These are phyloP conservation scores for Bruchidius siliquastri DNA, from an alignment of 2,888 invertebrate genomes.

Conservation along the genomic window DNA sequence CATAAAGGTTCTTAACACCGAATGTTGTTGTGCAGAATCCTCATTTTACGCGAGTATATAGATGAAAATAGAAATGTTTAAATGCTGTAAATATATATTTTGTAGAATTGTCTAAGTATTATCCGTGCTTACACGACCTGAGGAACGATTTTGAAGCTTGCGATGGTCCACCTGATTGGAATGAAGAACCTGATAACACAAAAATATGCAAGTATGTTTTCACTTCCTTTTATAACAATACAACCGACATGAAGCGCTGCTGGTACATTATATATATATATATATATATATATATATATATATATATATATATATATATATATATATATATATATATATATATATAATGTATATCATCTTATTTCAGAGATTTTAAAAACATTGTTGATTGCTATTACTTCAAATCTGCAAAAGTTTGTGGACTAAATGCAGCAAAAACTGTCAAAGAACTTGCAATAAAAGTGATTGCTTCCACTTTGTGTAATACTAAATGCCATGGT, in stretches of 20 bases:
- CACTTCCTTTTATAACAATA: too few relatives aligned
- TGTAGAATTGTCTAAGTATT: conserved; percentile 25
- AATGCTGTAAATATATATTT: not conserved
- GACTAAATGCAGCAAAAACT: conserved; percentile 45
- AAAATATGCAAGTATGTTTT: conserved; percentile 46
- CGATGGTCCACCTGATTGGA: conserved; percentile 54
- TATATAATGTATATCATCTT: too few relatives aligned
- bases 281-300: too few relatives aligned
- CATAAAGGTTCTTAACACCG: conserved; percentile 43
- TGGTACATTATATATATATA: too few relatives aligned
- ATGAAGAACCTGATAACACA: conserved; percentile 45
- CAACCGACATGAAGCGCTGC: too few relatives aligned
- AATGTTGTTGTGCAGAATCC: conserved; percentile 35
- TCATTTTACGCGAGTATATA: conserved; percentile 10
- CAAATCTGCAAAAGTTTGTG: conserved; percentile 51
- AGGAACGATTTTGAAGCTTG: conserved; percentile 51
- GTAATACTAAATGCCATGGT: conserved; percentile 28
- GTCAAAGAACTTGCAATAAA: conserved; percentile 38
- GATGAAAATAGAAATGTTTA: conserved; percentile 3
- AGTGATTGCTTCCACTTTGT: conserved; percentile 37
- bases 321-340: too few relatives aligned
- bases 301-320: too few relatives aligned
- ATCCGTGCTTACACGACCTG: conserved; percentile 40
- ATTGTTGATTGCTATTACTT: conserved; percentile 52
- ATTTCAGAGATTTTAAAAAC: conserved; percentile 46